Evolutionary conservation across 2,888 invertebrate species (phyloP), one percentile per base, ranked within the genome.

Genomic region (Lithophane semibrunnea): DNA sequence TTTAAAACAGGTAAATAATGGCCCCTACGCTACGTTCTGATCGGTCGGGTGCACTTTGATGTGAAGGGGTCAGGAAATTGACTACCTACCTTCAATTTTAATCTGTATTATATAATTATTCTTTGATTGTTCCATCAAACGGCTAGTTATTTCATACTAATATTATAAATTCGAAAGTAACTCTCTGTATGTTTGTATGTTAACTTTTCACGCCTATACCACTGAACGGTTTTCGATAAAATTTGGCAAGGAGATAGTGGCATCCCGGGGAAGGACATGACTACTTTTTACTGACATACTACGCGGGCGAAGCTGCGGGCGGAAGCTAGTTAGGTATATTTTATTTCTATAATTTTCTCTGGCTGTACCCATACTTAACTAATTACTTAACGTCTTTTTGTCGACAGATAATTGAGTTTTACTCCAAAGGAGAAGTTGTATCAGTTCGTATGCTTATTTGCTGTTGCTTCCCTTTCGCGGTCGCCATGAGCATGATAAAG

Each of bases 401-500:
- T 72, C 85, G 73, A 16, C 93, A 97, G 97, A 95, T 97, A 54
- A 92, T 95, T 44, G 97, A 97, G 88, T 91, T 90, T 79, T 94
- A 97, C 84, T 91, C 88, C 16, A 49, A 83, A 4, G 92, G 89
- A 0, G 1, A 56, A 0, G 0, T 0, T 16, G 21, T 94, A 56
- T 92, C 97, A 56, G 88, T 97, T 67, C 95, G 97, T 68, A 83
- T 96, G 37, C 97, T 98, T 91, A 97, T 98, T 94, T 89, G 97
- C 61, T 97, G 97, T 79, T 90, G 97, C 65, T 93, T 98, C 54
- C 56, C 97, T 29, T 98, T 98, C 0, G 94, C 98, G 76, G 96
- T 97, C 58, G 85, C 97, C 13, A 94, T 98, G 54, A 98, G 97
- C 91, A 97, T 97, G 90, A 96, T 98, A 66, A 97, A 97, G 87